phyloP scores from a whole-genome alignment of 2,113 vertebrate species.

The Tragelaphus scriptus region DNA sequence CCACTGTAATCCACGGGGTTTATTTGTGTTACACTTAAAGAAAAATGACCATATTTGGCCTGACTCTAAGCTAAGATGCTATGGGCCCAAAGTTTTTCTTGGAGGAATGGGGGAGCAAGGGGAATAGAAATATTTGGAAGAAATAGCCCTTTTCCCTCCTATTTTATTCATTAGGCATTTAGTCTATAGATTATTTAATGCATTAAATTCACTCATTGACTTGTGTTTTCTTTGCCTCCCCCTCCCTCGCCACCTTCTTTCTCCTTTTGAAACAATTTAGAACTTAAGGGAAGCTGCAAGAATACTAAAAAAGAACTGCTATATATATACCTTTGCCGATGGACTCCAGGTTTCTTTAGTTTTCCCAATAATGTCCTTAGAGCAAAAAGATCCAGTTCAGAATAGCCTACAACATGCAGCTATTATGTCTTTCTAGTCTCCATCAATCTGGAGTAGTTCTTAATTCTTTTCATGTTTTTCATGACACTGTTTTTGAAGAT shows the following conservation, averaged over 20 bases:
- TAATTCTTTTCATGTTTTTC: not conserved
- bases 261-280: not conserved
- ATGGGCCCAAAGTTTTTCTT: conserved; percentile 25
- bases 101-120: not conserved
- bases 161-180: not conserved
- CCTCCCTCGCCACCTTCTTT: not conserved
- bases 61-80: conserved; percentile 5
- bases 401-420: rapidly evolving
- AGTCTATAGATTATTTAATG: not conserved
- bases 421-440: not conserved
- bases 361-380: not conserved
- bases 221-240: not conserved
- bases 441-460: not conserved
- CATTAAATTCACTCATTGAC: not conserved
- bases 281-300: not conserved
- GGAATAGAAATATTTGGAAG: not conserved
- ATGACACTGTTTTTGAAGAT: not conserved
- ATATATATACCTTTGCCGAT: not conserved
- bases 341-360: not conserved
- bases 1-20: not conserved
- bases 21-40: conserved; percentile 15
- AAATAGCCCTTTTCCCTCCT: not conserved
- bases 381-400: not conserved
- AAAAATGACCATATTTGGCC: conserved; percentile 45
- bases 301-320: not conserved